These are phyloP conservation scores for Saccopteryx leptura DNA, from an alignment of 2,113 vertebrate genomes.

Conservation along the genomic window DNA sequence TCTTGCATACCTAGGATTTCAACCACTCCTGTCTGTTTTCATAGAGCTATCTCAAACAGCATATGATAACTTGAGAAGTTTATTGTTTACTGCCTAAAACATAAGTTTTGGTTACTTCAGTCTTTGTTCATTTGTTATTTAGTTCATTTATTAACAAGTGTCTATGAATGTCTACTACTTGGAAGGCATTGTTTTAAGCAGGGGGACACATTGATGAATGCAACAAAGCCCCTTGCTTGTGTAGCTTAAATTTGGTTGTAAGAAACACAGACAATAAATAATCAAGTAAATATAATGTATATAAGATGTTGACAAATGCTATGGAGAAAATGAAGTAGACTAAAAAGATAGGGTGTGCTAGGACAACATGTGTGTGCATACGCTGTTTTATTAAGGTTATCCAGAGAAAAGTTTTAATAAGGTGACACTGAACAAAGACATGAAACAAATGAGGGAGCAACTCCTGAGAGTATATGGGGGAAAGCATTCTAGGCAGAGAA, in stretches of 20 bases:
- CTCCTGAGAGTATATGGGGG: not conserved
- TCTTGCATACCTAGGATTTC: slow-evolving; percentile 26
- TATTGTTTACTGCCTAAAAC: slow-evolving; percentile 27
- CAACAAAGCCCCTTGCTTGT: not conserved
- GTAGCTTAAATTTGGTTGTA: slow-evolving; percentile 40
- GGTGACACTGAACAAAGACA: slow-evolving; percentile 48
- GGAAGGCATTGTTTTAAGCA: slow-evolving; percentile 11
- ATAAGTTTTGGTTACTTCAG: slow-evolving; percentile 35
- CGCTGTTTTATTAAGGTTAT: slow-evolving; percentile 33
- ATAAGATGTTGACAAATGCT: slow-evolving; percentile 10
- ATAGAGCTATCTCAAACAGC: slow-evolving; percentile 55
- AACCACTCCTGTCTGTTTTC: slow-evolving; percentile 47
- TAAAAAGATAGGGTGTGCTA: not conserved
- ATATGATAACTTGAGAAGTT: slow-evolving; percentile 48
- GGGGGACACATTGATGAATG: not conserved
- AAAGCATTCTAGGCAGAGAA: slow-evolving; percentile 1
- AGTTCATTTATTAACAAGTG: not conserved
- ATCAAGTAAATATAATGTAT: slow-evolving; percentile 10
- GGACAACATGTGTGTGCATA: not conserved
- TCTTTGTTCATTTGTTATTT: slow-evolving; percentile 50
- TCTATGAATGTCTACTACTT: slow-evolving; percentile 26
- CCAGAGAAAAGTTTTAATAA: slow-evolving; percentile 14
- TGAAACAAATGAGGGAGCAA: slow-evolving; percentile 26
- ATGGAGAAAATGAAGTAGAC: slow-evolving; percentile 31
- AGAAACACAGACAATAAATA: not conserved